Evolutionary conservation across 2,888 invertebrate species (phyloP).

Genomic region (Molorchus minor): DNA sequence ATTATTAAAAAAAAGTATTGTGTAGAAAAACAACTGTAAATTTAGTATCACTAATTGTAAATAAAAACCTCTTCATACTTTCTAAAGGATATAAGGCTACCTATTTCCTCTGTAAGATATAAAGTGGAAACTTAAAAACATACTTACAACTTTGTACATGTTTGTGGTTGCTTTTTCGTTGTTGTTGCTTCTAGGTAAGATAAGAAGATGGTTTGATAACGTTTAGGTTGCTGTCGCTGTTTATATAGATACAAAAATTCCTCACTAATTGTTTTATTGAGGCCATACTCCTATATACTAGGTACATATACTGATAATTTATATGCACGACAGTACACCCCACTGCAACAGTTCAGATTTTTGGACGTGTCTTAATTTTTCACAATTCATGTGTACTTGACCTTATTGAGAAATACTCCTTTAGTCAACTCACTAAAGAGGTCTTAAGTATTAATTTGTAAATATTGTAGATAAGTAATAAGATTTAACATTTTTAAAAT

Average conservation of each 20-base stretch:
- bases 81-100: too few relatives aligned
- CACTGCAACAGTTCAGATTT: background rate
- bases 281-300: background rate
- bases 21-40: too few relatives aligned
- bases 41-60: too few relatives aligned
- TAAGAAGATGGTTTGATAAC: background rate
- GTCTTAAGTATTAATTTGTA: background rate
- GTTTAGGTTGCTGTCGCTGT: background rate
- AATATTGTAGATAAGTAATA: too few relatives aligned
- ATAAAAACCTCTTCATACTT: too few relatives aligned
- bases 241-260: background rate
- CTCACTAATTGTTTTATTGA: background rate
- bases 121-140: background rate
- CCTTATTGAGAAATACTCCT: background rate
- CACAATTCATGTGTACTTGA: background rate
- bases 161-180: background rate
- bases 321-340: background rate
- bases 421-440: too few relatives aligned
- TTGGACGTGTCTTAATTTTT: background rate
- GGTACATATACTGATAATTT: background rate
- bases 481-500: too few relatives aligned
- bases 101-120: too few relatives aligned
- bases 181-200: background rate
- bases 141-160: slow-evolving; percentile 8
- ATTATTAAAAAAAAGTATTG: too few relatives aligned